These are phyloP conservation scores for Eunapius fragilis DNA, from an alignment of 37 sponge, comb jelly and placozoan genomes.

Conservation along the genomic window DNA sequence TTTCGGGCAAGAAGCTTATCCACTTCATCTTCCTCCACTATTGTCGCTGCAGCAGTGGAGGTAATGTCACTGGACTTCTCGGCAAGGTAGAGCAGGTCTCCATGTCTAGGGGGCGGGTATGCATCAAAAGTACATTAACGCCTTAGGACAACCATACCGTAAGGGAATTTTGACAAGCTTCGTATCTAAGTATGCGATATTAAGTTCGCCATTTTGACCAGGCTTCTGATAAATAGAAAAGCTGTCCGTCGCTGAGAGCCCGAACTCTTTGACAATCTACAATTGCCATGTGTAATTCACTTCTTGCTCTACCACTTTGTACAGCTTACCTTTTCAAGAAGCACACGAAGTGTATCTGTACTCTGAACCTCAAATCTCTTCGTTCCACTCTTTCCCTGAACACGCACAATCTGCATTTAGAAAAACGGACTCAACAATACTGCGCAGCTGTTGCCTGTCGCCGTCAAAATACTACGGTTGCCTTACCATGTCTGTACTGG, in stretches of 20 bases:
- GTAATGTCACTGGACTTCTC: constrained; percentile 18
- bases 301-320: background rate
- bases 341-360: constrained; percentile 38
- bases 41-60: background rate
- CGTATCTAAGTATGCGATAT: constrained; percentile 5
- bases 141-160: constrained; percentile 4
- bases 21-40: constrained; percentile 78
- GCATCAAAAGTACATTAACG: background rate
- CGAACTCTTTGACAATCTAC: constrained; percentile 3
- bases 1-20: constrained; percentile 61
- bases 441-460: background rate
- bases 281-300: background rate
- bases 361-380: constrained; percentile 58
- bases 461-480: background rate
- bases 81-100: constrained; percentile 68
- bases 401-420: constrained; percentile 65
- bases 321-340: constrained; percentile 54
- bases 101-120: constrained; percentile 67
- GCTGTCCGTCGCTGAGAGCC: constrained; percentile 7
- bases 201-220: constrained; percentile 24
- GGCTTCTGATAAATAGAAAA: constrained; percentile 42
- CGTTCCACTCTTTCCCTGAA: constrained; percentile 81
- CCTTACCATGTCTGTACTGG: background rate
- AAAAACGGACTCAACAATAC: background rate
- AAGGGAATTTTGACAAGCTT: constrained; percentile 49